A percentile compares a stretch with the other conserved stretches of the same genome.
Evolutionary conservation across 2,797 vertebrate genomes (phyloP).

Genomic region (Protonibea diacanthus): DNA sequence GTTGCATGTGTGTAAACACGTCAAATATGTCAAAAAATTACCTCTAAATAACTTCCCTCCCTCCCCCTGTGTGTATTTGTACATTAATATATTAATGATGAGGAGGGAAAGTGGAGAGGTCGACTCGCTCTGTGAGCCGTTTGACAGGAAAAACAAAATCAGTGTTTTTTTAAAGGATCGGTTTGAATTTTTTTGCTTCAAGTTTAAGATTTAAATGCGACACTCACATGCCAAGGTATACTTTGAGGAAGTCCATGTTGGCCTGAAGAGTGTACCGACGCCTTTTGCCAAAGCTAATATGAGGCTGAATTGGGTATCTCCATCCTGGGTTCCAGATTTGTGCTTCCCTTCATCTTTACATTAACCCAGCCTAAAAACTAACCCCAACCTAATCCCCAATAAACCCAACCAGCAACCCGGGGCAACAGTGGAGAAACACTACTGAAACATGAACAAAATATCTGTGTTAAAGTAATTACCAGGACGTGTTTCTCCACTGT

Average conservation of each 20-base stretch:
- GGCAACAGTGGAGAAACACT: too few relatives aligned
- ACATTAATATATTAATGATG: neutral
- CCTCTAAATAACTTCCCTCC: conserved; percentile 14
- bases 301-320: too few relatives aligned
- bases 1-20: conserved; percentile 39
- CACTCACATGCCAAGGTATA: neutral
- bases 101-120: neutral
- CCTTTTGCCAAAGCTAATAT: too few relatives aligned
- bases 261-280: neutral
- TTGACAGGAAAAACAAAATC: neutral
- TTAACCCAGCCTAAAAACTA: too few relatives aligned
- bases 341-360: too few relatives aligned
- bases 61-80: neutral
- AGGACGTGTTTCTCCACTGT: too few relatives aligned
- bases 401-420: too few relatives aligned
- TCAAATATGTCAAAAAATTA: conserved; percentile 23
- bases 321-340: too few relatives aligned
- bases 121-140: neutral
- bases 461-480: too few relatives aligned
- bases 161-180: neutral
- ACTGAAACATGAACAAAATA: too few relatives aligned
- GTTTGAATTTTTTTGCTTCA: neutral
- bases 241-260: neutral
- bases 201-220: conserved; percentile 2
- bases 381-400: too few relatives aligned